Conservation (phyloP, 2,113 vertebrate genomes). For the Podarcis cretensis region DNA sequence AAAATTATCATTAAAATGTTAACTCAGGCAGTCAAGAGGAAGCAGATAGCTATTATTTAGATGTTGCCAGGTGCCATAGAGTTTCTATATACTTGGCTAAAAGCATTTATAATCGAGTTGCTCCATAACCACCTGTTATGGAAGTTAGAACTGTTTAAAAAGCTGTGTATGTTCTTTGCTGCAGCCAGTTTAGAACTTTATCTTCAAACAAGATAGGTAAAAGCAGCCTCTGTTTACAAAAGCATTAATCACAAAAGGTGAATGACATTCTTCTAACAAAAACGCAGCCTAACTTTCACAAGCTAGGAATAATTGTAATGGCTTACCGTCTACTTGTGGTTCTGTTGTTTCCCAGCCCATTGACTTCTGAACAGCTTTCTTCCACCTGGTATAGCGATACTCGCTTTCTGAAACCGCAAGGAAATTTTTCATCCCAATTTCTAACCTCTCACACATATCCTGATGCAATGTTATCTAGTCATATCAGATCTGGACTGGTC, state of each 20-base stretch:
- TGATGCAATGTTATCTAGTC: background rate
- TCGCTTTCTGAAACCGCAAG: slow-evolving; percentile 87
- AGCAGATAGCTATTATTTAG: background rate
- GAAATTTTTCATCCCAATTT: background rate
- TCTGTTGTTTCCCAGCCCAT: slow-evolving; percentile 93
- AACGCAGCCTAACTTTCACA: background rate
- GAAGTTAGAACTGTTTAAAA: background rate
- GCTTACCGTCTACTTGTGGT: slow-evolving; percentile 74
- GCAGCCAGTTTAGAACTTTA: background rate
- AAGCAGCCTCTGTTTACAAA: background rate
- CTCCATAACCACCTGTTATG: background rate
- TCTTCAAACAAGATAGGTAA: background rate
- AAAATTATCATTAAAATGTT: background rate
- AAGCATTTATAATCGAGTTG: background rate
- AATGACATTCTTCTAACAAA: background rate
- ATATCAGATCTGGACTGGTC: background rate
- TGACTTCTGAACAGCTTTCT: slow-evolving; percentile 93
- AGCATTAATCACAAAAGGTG: background rate
- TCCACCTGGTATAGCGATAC: slow-evolving; percentile 93
- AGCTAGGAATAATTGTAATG: slow-evolving; percentile 13
- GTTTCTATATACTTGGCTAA: background rate
- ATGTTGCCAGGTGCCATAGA: background rate
- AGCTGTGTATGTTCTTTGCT: background rate
- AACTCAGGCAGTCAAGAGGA: background rate
- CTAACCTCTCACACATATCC: background rate